phyloP scores from a whole-genome alignment of 2,113 vertebrate species.

The Myrmecophaga tridactyla region DNA sequence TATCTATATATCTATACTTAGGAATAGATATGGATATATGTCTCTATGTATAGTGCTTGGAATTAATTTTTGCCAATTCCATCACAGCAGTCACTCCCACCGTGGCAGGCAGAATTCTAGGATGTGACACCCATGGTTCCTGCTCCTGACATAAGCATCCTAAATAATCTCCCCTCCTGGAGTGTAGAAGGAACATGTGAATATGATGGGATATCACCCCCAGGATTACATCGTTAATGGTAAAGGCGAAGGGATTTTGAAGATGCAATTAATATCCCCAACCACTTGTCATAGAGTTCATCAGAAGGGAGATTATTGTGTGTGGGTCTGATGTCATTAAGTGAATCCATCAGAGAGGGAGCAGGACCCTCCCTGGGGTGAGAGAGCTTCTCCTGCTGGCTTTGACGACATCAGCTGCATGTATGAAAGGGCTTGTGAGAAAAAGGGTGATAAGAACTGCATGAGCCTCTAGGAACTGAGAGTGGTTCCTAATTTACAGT shows the following conservation, averaged over 20 bases:
- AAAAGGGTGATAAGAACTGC: accelerated
- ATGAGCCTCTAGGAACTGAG: background rate
- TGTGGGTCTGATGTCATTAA: background rate
- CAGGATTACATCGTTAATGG: background rate
- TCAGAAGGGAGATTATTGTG: background rate
- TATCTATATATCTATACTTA: background rate
- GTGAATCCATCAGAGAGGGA: no score
- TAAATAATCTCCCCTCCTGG: background rate
- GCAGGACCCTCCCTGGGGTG: background rate
- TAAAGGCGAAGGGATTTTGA: background rate
- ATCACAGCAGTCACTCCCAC: background rate
- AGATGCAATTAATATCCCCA: background rate
- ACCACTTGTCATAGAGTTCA: background rate
- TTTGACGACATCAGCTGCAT: background rate
- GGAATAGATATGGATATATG: no score
- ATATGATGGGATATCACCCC: background rate
- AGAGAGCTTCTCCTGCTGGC: background rate
- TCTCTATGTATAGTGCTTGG: background rate
- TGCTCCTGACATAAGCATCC: no score
- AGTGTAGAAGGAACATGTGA: background rate
- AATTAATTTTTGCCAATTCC: background rate
- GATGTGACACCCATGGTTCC: no score
- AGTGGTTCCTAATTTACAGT: background rate
- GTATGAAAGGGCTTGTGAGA: background rate
- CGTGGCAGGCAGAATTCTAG: background rate